Base-by-base conservation (phyloP, 2,888 invertebrate species). In the Hydropsyche betteni region DNA sequence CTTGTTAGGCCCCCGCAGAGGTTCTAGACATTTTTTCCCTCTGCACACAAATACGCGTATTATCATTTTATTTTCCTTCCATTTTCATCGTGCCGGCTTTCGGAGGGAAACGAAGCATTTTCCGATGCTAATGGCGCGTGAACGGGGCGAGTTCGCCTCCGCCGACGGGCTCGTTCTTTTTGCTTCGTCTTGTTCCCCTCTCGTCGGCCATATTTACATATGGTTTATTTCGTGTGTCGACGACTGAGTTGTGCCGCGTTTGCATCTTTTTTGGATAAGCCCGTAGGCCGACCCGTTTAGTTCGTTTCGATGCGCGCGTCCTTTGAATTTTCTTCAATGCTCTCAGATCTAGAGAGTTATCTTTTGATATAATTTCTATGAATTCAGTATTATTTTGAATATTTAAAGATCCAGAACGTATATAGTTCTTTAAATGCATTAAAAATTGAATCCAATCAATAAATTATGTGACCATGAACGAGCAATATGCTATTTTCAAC, bases 1-100 rank as follows among this genome's bases (percentile, higher is more conserved):
- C 44, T 44, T 44, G 44, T 44, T 44, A 44, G 10, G 7, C 44
- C 44, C 44, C 44, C 64, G 44, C 34, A 44, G 68, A 68, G 36
- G 68, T 36, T 16, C 68, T 68, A 33, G 69, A 24, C 69, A 33
- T 34, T 34, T 64, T 68, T 44, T 14, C 44, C 68, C 64, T 50
- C 14, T 64, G 68, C 24, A 64, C 12, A 36, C 86, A 55, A 55
- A 16, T 7, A n/a, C 6, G 55, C 5, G 55, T n/a, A 14, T 16
- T 55, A 14, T 55, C 16, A 55, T 55, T 55, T 55, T 55, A n/a
- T 16, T 55, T 44, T 58, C 38, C 36, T 55, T 61, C 24, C 14
- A 34, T 55, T 55, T 55, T 64, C 64, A n/a, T 8, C 16, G 24
- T 36, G 16, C 44, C 34, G 33, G 61, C 72, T 58, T 70, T 70